Evolutionary conservation across 2,888 invertebrate genomes (phyloP).

Genomic region (Abscondita cerata): DNA sequence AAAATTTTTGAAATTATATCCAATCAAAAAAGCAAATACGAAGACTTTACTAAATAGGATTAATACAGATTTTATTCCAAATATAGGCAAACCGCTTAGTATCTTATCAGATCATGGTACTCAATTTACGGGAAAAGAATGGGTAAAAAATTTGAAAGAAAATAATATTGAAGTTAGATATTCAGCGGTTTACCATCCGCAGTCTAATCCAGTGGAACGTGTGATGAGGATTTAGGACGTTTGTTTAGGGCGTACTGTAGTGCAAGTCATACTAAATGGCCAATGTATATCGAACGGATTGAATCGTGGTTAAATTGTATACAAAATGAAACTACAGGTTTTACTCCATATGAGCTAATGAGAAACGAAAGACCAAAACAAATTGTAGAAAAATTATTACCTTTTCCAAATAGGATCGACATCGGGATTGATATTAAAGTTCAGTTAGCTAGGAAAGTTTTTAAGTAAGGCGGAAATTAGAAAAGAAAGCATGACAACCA

Average conservation of each 20-base stretch:
- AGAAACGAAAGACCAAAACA: neutral
- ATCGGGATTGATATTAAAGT: neutral
- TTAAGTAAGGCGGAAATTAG: neutral
- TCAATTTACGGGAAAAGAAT: neutral
- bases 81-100: neutral
- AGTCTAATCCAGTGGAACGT: constrained; percentile 45
- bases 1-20: neutral
- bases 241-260: constrained; percentile 11
- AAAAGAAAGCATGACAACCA: constrained; percentile 11
- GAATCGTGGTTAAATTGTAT: constrained; percentile 1
- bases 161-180: neutral
- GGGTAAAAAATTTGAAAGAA: neutral
- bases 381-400: neutral
- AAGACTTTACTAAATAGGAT: neutral
- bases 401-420: neutral
- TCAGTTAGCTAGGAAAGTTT: neutral
- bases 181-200: constrained; percentile 42
- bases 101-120: constrained; percentile 11
- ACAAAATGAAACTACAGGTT: neutral
- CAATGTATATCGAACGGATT: neutral
- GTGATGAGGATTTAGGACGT: constrained; percentile 43
- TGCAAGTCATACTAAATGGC: neutral
- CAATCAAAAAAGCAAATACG: neutral
- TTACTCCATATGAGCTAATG: neutral
- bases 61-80: neutral